These are phyloP conservation scores for Lutjanus campechanus DNA, from an alignment of 2,797 vertebrate species.

Conservation along the genomic window DNA sequence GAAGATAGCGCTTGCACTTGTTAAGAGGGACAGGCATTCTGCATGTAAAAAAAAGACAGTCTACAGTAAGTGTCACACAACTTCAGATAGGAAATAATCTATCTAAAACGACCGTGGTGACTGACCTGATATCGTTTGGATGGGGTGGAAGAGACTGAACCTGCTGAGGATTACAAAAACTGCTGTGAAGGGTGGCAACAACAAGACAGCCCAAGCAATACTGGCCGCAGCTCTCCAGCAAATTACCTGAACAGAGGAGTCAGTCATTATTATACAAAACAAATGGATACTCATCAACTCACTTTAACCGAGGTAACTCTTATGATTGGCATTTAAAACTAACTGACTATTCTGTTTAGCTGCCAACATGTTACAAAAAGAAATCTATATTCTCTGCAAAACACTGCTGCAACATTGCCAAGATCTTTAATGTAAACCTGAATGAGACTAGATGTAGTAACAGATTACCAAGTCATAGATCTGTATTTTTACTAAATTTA, in stretches of 20 bases:
- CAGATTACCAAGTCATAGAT: no score
- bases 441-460: no score
- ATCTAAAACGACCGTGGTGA: neutral
- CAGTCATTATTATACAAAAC: neutral
- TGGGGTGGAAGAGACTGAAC: slow-evolving; percentile 89
- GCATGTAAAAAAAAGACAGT: slow-evolving; percentile 18
- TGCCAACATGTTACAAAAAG: neutral
- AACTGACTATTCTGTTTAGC: no score
- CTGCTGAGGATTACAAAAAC: slow-evolving; percentile 89
- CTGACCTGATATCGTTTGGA: slow-evolving; percentile 91
- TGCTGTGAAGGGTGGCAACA: slow-evolving; percentile 88
- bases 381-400: no score
- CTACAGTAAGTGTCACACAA: neutral
- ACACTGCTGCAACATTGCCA: no score
- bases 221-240: slow-evolving; percentile 92
- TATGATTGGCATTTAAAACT: neutral
- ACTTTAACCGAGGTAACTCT: neutral
- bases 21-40: slow-evolving; percentile 89
- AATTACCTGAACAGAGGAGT: slow-evolving; percentile 85
- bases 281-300: neutral
- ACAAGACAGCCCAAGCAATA: slow-evolving; percentile 90
- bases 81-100: neutral
- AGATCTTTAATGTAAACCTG: no score
- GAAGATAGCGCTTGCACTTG: slow-evolving; percentile 87
- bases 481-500: no score